Percentiles rank a stretch among this genome's conserved stretches.
phyloP scores from a whole-genome alignment of 2,888 invertebrate species.

The Anodontia alba region DNA sequence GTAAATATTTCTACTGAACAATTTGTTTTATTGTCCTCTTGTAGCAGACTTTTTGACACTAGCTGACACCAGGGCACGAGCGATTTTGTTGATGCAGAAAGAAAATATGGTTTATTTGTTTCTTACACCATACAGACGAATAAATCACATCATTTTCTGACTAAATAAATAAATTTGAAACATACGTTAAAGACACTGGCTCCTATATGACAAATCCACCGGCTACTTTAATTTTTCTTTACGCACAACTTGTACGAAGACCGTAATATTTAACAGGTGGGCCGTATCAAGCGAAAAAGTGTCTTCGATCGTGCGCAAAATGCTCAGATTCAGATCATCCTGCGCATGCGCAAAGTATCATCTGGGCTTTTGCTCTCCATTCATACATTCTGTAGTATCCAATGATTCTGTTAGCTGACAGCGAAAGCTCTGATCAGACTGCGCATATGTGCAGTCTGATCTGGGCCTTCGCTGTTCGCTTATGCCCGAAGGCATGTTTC shows the following conservation, averaged over 20 bases:
- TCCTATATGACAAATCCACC: neutral
- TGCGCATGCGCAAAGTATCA: no score
- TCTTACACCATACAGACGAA: neutral
- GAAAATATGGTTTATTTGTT: neutral
- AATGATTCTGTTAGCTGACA: no score
- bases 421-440: no score
- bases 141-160: neutral
- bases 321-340: no score
- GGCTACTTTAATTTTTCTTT: conserved; percentile 3
- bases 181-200: neutral
- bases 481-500: no score
- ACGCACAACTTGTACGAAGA: neutral
- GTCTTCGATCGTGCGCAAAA: no score
- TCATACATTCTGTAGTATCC: no score
- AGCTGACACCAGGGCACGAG: neutral
- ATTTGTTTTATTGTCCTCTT: neutral
- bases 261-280: no score
- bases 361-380: no score
- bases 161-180: conserved; percentile 3
- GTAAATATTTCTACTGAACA: neutral
- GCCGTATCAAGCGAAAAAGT: no score
- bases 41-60: neutral
- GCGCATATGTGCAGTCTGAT: no score
- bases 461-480: no score
- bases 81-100: neutral